Evolutionary conservation across 2,113 vertebrate species (phyloP).

Genomic region (Herpetotheres cachinnans): DNA sequence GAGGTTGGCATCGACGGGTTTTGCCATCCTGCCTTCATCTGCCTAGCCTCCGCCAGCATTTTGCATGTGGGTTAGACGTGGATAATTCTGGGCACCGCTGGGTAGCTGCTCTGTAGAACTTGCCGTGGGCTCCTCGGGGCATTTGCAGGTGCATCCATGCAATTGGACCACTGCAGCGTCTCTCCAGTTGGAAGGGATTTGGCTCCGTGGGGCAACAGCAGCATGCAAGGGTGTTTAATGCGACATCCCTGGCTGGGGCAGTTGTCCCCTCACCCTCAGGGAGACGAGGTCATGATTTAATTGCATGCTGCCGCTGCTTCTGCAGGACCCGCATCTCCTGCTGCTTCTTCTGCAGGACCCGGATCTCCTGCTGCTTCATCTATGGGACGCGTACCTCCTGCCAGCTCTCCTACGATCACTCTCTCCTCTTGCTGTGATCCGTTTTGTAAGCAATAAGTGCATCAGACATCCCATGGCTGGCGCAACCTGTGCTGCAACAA

Average conservation of each 20-base stretch:
- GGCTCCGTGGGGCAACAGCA: background rate
- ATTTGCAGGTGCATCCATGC: background rate
- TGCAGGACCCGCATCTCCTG: background rate
- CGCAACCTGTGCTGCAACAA: background rate
- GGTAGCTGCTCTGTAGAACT: rapidly evolving
- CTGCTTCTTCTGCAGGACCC: background rate
- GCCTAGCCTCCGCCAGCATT: background rate
- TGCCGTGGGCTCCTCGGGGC: rapidly evolving
- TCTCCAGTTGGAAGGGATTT: background rate
- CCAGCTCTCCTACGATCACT: background rate
- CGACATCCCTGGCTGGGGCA: background rate
- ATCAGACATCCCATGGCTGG: too few species aligned
- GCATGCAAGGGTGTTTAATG: background rate
- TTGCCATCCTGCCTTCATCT: background rate
- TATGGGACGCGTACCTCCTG: background rate
- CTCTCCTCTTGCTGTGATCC: background rate
- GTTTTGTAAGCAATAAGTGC: background rate
- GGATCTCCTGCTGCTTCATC: background rate
- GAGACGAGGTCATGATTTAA: background rate
- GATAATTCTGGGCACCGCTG: background rate
- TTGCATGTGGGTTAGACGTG: rapidly evolving
- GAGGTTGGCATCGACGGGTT: background rate
- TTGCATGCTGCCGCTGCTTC: background rate
- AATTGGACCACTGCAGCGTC: background rate
- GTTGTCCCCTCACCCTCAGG: background rate